phyloP scores from a whole-genome alignment of 2,113 vertebrate species.

The Panthera uncia region DNA sequence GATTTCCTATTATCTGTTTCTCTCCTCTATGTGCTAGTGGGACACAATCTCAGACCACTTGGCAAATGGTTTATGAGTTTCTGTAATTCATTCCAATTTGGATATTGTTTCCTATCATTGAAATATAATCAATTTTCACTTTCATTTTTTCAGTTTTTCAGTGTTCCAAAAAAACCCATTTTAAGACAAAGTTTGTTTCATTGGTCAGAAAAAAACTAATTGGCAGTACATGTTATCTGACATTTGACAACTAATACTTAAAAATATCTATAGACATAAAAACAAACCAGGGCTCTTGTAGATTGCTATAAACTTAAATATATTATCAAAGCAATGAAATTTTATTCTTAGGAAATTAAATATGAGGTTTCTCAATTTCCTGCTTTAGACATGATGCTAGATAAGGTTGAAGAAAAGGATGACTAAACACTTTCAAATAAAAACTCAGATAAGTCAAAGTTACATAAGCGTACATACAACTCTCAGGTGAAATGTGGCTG shows the following conservation, averaged over 20 bases:
- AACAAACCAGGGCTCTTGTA: not conserved
- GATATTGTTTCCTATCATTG: not conserved
- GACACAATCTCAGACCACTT: not conserved
- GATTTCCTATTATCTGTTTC: not conserved
- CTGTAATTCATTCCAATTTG: not conserved
- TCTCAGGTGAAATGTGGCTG: not conserved
- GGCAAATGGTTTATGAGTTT: not conserved
- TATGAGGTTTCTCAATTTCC: not conserved
- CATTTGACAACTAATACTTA: not conserved
- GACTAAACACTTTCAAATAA: not conserved
- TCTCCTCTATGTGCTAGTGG: not conserved
- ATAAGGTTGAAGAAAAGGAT: not conserved
- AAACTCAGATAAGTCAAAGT: not conserved
- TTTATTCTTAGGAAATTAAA: not conserved
- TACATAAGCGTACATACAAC: not conserved
- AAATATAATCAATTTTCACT: not conserved
- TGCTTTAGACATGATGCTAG: not conserved
- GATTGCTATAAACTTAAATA: not conserved
- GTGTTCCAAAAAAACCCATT: slow-evolving; percentile 15
- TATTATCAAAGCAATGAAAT: not conserved
- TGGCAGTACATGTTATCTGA: not conserved
- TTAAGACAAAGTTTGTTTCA: not conserved
- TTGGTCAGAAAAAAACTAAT: not conserved
- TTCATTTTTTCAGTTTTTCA: not conserved
- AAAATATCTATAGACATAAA: not conserved